A percentile compares a stretch with the other conserved stretches of the same genome.
Conservation (phyloP, 2,888 invertebrate genomes). For the Piscicola geometra region DNA sequence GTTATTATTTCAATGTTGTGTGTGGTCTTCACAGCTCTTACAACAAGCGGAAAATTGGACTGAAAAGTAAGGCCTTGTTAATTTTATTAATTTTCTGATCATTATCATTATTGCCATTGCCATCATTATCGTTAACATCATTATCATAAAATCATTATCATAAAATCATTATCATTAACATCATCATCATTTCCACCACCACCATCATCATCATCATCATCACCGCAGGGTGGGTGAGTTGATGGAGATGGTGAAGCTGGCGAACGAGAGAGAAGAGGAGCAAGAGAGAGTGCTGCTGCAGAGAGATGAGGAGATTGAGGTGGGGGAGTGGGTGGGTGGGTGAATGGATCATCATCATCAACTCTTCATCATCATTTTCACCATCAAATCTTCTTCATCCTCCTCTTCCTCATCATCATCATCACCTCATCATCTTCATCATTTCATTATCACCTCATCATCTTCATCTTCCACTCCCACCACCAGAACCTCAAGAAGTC, state of each 20-base stretch:
- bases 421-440: not conserved
- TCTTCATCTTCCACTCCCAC: not conserved
- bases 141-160: too few relatives aligned
- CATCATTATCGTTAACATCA: too few relatives aligned
- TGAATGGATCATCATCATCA: too few relatives aligned
- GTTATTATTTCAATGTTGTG: too few relatives aligned
- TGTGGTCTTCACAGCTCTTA: not conserved
- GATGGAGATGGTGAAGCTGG: conserved; percentile 7
- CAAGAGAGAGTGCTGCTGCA: not conserved
- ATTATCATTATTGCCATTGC: too few relatives aligned
- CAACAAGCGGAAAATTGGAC: not conserved
- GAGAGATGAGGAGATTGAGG: not conserved
- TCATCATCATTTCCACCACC: too few relatives aligned
- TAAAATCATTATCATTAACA: too few relatives aligned
- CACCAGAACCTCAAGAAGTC: not conserved
- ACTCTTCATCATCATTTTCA: not conserved
- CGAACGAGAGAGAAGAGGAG: not conserved
- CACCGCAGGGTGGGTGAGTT: not conserved
- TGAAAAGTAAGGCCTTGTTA: too few relatives aligned
- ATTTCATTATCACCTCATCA: not conserved
- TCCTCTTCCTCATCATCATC: not conserved
- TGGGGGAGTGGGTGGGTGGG: not conserved
- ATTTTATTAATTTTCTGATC: too few relatives aligned
- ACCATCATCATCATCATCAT: too few relatives aligned
- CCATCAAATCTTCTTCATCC: not conserved